Base-by-base conservation (phyloP, 2,888 invertebrate species). In the Rotaria socialis region DNA sequence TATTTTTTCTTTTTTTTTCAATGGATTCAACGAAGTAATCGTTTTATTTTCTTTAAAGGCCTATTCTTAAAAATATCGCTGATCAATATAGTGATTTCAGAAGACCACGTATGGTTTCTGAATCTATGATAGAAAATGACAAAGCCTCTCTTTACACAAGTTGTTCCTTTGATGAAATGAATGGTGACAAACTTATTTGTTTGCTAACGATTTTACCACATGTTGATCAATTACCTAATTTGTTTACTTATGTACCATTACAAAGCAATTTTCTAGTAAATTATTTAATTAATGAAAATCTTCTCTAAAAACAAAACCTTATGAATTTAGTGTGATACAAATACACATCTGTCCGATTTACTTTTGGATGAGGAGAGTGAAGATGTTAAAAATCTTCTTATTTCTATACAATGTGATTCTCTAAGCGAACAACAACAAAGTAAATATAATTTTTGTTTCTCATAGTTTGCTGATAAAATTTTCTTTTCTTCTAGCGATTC, bases 231-330 rank as follows among this genome's bases (percentile, higher is more conserved):
- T 85, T 97, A 88, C 97, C 97, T 0, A 96, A 96, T 0, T 97
- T 97, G 97, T 97, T 96, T 90, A 96, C 95, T 0, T 97, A 97
- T 97, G 96, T 96, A 0, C 96, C 96, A 0, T 95, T 96, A 11
- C 96, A 97, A 90, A 96, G 96, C 90, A 97, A 97, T 92, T 97
- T 90, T 88, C 90, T 91, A 90, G 91, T 90, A 88, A 88, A 88
- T 27, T 22, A 24, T 85, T 14, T 27, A 35, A 16, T 27, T 43
- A n/a, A 24, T 56, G 10, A 4, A 67, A 1, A 6, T 35, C 0
- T 24, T 5, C 41, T 50, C 3, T 11, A 52, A 16, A 22, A 85
- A 41, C 6, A 10, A 24, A 5, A 24, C 41, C 10, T 43, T 11
- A 52, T 55, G 55, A 22, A 1, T 75, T 67, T 67, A n/a, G 85